Conservation (phyloP, 92 coral and sea anemone species). For the Hydrozoanthus gracilis region DNA sequence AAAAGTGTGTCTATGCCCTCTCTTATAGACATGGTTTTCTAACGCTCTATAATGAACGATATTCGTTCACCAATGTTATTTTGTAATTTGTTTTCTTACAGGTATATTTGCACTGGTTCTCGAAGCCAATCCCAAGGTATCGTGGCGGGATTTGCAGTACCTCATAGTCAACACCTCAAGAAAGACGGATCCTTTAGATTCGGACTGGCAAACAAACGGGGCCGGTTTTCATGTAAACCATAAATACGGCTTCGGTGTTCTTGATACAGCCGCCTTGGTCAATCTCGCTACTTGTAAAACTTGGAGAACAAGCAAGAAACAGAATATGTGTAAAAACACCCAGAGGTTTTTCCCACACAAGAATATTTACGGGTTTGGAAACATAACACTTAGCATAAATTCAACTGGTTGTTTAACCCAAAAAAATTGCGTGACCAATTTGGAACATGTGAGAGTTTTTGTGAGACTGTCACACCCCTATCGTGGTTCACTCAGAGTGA, state of each 20-base stretch:
- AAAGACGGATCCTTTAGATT: constrained; percentile 78
- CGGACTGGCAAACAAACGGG: constrained; percentile 85
- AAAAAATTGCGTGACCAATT: constrained; percentile 71
- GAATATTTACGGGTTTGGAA: constrained; percentile 65
- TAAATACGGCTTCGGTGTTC: constrained; percentile 96
- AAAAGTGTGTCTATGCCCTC: no score
- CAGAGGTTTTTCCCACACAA: constrained; percentile 49
- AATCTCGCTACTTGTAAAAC: constrained; percentile 62
- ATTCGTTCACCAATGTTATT: not conserved
- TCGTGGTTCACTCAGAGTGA: constrained; percentile 83
- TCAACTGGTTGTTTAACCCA: constrained; percentile 74
- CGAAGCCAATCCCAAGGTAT: constrained; percentile 87
- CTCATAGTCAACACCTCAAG: constrained; percentile 89
- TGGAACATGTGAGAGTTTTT: constrained; percentile 90
- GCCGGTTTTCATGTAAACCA: constrained; percentile 93
- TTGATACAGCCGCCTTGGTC: constrained; percentile 90
- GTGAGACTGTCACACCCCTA: constrained; percentile 73
- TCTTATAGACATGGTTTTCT: no score
- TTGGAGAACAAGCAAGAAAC: constrained; percentile 85
- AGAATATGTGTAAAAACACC: constrained; percentile 74
- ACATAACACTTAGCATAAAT: constrained; percentile 55
- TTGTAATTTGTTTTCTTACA: constrained; percentile 39
- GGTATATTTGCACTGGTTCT: constrained; percentile 98
- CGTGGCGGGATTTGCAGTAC: constrained; percentile 98
- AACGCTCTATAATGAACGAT: no score